Percentiles rank a stretch among this genome's conserved stretches.
These are phyloP conservation scores for Chymomyza procnemis DNA, from an alignment of 2,888 invertebrate species.

Conservation along the genomic window DNA sequence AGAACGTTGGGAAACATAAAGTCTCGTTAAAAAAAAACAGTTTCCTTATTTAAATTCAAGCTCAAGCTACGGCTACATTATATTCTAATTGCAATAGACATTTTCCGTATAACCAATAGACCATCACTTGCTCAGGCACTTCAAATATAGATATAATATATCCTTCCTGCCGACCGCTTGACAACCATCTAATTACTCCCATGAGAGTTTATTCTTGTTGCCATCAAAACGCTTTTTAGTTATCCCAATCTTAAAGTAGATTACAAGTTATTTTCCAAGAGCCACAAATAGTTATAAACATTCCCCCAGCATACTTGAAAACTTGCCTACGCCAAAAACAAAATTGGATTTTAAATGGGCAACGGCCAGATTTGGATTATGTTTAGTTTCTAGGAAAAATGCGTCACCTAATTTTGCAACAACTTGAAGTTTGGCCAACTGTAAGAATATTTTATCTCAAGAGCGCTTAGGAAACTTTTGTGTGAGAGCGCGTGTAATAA, in stretches of 20 bases:
- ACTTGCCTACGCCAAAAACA: background rate
- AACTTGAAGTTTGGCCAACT: background rate
- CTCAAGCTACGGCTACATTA: too few species aligned
- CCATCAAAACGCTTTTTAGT: background rate
- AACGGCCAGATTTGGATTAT: too few species aligned
- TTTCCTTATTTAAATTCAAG: too few species aligned
- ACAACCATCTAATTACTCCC: background rate
- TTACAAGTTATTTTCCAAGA: background rate
- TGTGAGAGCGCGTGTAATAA: constrained; percentile 31
- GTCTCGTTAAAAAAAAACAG: too few species aligned
- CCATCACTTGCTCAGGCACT: too few species aligned
- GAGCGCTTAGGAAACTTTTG: constrained; percentile 14
- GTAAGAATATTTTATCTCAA: background rate
- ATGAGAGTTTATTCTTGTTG: background rate
- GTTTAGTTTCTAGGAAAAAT: too few species aligned
- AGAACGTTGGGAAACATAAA: too few species aligned
- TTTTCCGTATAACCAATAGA: too few species aligned
- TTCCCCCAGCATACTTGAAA: background rate
- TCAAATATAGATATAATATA: too few species aligned
- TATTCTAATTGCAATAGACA: too few species aligned
- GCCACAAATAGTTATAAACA: background rate
- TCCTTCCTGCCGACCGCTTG: background rate
- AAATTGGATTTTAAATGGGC: too few species aligned
- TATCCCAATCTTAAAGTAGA: background rate
- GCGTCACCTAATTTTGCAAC: background rate